These are phyloP conservation scores for Lutjanus argentimaculatus DNA, from an alignment of 2,797 vertebrate genomes.

Conservation along the genomic window DNA sequence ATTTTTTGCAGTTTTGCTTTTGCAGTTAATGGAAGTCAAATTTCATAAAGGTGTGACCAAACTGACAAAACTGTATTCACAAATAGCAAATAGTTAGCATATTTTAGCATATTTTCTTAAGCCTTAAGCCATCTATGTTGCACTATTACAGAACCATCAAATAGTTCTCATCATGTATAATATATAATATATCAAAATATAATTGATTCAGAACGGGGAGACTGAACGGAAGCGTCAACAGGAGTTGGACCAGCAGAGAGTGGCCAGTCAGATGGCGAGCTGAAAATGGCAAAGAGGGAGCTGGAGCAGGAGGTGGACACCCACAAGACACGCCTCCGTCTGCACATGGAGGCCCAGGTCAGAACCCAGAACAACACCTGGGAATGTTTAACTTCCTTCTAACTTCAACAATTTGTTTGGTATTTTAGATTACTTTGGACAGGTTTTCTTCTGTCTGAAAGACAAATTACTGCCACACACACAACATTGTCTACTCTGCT, in stretches of 20 bases:
- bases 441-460: constrained; percentile 1
- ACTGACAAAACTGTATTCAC: background rate
- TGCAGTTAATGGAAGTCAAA: background rate
- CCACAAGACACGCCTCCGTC: constrained; percentile 90
- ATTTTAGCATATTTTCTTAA: background rate
- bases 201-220: constrained; percentile 88
- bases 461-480: constrained; percentile 1
- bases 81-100: too few species aligned
- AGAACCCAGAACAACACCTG: constrained; percentile 83
- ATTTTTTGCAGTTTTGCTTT: background rate
- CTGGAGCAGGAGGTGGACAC: constrained; percentile 91
- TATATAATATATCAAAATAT: background rate
- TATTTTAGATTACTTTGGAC: background rate
- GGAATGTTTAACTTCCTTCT: background rate
- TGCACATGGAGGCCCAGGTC: constrained; percentile 93
- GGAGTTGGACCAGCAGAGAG: constrained; percentile 87
- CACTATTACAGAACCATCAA: constrained; percentile 1
- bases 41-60: background rate
- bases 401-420: background rate
- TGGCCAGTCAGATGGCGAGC: constrained; percentile 89
- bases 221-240: constrained; percentile 87
- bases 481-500: background rate
- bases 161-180: background rate
- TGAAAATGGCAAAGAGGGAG: constrained; percentile 89
- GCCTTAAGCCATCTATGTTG: background rate